phyloP scores from a whole-genome alignment of 2,888 invertebrate species.

The Pammene fasciana region DNA sequence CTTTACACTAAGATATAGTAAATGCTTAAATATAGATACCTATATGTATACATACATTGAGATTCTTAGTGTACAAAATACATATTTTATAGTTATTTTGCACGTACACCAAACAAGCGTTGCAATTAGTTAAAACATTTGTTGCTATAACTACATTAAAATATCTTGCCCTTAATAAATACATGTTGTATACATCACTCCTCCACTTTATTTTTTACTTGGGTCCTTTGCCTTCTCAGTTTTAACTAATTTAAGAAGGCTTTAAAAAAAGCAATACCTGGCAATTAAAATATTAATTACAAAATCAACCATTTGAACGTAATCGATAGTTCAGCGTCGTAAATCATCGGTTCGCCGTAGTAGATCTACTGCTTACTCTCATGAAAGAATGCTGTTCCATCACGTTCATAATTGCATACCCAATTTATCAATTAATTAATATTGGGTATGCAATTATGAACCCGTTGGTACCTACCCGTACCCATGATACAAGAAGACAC shows the following conservation, averaged over 20 bases:
- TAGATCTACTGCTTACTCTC: no score
- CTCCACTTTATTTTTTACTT: conserved; percentile 7
- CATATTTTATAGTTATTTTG: conserved; percentile 26
- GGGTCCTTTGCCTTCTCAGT: background rate
- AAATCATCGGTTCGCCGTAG: no score
- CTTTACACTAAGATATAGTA: conserved; percentile 8
- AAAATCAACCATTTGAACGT: background rate
- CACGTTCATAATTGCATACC: no score
- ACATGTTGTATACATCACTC: conserved; percentile 5
- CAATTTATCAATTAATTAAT: no score
- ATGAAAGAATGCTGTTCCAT: no score
- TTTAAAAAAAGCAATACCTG: background rate
- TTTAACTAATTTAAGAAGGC: background rate
- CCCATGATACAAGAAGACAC: no score
- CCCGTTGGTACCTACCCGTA: no score
- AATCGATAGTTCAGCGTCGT: no score
- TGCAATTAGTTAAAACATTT: conserved; percentile 17
- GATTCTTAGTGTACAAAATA: conserved; percentile 35
- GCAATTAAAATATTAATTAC: background rate
- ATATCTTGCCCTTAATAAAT: conserved; percentile 1
- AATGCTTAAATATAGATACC: conserved; percentile 10
- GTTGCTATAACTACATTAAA: conserved; percentile 5
- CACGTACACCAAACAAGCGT: conserved; percentile 21
- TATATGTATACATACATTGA: conserved; percentile 16
- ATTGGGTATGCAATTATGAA: no score